Conservation (phyloP, 2,888 invertebrate genomes). For the Noctua janthe region DNA sequence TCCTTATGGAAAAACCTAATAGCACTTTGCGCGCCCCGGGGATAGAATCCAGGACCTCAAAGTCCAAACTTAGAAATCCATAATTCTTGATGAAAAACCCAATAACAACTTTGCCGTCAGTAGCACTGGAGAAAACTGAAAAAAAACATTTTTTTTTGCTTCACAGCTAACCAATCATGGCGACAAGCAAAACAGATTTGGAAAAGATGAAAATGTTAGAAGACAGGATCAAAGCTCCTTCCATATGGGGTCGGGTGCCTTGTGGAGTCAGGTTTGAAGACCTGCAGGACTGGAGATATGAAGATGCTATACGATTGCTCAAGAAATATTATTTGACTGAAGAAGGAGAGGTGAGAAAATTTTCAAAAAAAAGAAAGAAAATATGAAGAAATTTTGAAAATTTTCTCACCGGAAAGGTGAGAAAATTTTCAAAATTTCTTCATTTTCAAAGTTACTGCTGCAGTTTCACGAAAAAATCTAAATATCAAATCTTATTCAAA, state of each 20-base stretch:
- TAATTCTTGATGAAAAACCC: not conserved
- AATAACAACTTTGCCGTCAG: not conserved
- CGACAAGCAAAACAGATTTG: constrained; percentile 78
- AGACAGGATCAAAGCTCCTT: constrained; percentile 86
- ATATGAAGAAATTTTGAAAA: not conserved
- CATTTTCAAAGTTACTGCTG: not conserved
- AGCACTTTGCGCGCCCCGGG: too few species aligned
- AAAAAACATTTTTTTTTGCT: not conserved
- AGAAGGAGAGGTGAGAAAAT: constrained; percentile 82
- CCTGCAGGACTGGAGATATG: constrained; percentile 85
- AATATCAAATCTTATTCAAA: too few species aligned
- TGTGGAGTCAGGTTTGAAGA: constrained; percentile 87
- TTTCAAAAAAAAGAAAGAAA: not conserved
- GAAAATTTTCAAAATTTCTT: not conserved
- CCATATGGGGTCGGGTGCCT: constrained; percentile 85
- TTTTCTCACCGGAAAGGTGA: too few species aligned
- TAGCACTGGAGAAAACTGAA: too few species aligned
- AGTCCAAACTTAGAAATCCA: not conserved
- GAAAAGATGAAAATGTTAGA: constrained; percentile 85
- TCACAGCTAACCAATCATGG: constrained; percentile 72
- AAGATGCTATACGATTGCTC: constrained; percentile 82
- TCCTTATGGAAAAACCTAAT: too few species aligned
- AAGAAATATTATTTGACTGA: constrained; percentile 85
- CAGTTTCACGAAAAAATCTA: too few species aligned
- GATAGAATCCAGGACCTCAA: not conserved